Conservation (phyloP, 2,113 vertebrate genomes). For the Mastomys natalensis region DNA sequence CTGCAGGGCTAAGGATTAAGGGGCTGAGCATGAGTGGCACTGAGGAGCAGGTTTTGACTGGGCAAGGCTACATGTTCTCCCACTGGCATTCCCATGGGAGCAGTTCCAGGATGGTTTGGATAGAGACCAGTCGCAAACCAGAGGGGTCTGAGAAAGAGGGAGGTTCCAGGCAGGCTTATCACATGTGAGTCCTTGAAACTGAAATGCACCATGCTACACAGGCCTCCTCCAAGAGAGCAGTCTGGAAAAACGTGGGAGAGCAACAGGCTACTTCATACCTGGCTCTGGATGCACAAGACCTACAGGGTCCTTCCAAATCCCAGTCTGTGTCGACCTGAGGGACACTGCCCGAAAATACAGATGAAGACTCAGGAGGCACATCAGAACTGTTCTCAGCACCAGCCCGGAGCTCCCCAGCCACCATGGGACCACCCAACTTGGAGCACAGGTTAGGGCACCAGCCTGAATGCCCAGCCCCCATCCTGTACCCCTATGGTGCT, state of each 20-base stretch:
- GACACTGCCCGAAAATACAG: background rate
- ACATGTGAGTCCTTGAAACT: accelerated
- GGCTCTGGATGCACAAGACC: too few relatives aligned
- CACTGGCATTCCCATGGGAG: background rate
- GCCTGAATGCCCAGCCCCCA: too few relatives aligned
- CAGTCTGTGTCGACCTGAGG: background rate
- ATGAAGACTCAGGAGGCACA: too few relatives aligned
- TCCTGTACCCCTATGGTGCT: background rate
- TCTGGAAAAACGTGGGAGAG: accelerated
- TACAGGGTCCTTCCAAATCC: accelerated
- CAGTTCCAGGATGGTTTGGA: accelerated
- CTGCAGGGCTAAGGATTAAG: slow-evolving; percentile 64
- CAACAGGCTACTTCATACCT: background rate
- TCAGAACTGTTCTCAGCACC: accelerated
- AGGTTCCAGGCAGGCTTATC: accelerated
- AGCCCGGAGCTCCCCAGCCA: accelerated
- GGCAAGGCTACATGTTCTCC: slow-evolving; percentile 43
- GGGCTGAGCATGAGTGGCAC: slow-evolving; percentile 52
- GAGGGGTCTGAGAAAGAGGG: background rate
- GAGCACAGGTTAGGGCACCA: accelerated
- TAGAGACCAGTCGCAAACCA: slow-evolving; percentile 46
- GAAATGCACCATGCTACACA: accelerated
- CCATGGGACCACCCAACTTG: accelerated
- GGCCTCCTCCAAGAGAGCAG: accelerated
- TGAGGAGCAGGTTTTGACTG: slow-evolving; percentile 50